A percentile compares a stretch with the other conserved stretches of the same genome.
phyloP scores from a whole-genome alignment of 1,140 invertebrate species.

The Chlorops oryzae region DNA sequence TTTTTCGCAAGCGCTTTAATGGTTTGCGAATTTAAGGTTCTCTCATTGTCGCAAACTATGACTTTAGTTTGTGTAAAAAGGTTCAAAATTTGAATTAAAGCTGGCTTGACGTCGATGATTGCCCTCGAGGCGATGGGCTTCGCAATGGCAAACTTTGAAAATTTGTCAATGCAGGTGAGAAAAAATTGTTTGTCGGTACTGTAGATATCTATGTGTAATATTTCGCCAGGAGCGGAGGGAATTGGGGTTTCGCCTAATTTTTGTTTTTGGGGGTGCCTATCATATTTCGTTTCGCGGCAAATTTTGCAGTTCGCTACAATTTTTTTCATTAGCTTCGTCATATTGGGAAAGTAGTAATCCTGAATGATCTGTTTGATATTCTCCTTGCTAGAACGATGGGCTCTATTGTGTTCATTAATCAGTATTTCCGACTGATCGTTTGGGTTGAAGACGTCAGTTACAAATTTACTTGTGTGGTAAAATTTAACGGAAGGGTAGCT shows the following conservation, averaged over 20 bases:
- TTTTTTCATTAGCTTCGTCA: conserved; percentile 12
- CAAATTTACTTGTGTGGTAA: too few species aligned
- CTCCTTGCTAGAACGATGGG: too few species aligned
- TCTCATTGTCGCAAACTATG: background rate
- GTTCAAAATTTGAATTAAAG: background rate
- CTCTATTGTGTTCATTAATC: background rate
- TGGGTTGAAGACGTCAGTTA: background rate
- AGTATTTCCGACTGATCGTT: background rate
- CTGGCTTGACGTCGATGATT: background rate
- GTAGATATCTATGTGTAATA: too few species aligned
- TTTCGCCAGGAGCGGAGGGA: too few species aligned
- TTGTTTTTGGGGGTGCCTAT: conserved; percentile 3
- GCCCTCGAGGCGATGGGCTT: too few species aligned
- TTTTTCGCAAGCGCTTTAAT: conserved; percentile 1
- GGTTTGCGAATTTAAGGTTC: too few species aligned
- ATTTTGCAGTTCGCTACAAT: conserved; percentile 15
- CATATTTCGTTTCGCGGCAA: background rate
- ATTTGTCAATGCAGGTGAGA: too few species aligned
- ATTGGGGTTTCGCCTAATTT: too few species aligned
- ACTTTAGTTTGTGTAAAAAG: background rate
- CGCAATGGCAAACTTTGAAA: too few species aligned
- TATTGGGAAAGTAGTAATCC: conserved; percentile 22
- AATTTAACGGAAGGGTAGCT: background rate
- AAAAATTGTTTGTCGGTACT: too few species aligned
- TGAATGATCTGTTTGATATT: conserved; percentile 15